phyloP scores from a whole-genome alignment of 2,888 invertebrate genomes.

The Parelbella ahira region DNA sequence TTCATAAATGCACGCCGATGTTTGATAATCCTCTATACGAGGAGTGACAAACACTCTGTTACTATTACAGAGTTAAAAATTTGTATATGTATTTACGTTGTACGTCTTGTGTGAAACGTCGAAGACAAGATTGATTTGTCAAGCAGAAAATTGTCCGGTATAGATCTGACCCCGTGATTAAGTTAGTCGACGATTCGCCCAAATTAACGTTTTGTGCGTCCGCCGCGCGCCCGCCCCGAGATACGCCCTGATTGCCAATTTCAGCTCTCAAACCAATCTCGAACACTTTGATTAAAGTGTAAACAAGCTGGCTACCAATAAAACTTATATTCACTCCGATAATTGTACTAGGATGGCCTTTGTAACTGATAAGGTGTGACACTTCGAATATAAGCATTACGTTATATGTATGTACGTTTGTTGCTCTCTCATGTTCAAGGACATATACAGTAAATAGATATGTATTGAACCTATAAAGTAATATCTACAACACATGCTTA shows the following conservation, averaged over 20 bases:
- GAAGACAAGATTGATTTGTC: slow-evolving; percentile 54
- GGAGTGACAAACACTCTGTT: too few species aligned
- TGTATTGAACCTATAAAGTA: too few species aligned
- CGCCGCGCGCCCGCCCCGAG: slow-evolving; percentile 9
- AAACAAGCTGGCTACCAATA: slow-evolving; percentile 12
- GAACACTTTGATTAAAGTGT: slow-evolving; percentile 14
- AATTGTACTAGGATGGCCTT: not conserved
- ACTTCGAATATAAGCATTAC: too few species aligned
- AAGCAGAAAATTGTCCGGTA: slow-evolving; percentile 55
- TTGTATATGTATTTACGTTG: too few species aligned
- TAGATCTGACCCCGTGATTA: slow-evolving; percentile 14
- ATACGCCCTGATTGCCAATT: slow-evolving; percentile 16
- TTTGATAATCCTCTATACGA: too few species aligned
- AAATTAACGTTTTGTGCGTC: slow-evolving; percentile 16
- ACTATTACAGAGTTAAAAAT: too few species aligned
- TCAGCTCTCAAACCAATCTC: slow-evolving; percentile 6
- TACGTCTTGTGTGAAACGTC: slow-evolving; percentile 1
- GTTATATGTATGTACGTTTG: too few species aligned
- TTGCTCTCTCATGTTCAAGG: too few species aligned
- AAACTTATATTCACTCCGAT: slow-evolving; percentile 3
- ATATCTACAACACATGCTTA: too few species aligned
- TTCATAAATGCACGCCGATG: too few species aligned
- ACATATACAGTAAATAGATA: too few species aligned
- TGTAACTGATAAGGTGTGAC: slow-evolving; percentile 6
- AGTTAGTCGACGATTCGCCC: slow-evolving; percentile 4